Evolutionary conservation across 2,888 invertebrate species (phyloP), one percentile per base, ranked within the genome.

Genomic region (Idaea biselata): DNA sequence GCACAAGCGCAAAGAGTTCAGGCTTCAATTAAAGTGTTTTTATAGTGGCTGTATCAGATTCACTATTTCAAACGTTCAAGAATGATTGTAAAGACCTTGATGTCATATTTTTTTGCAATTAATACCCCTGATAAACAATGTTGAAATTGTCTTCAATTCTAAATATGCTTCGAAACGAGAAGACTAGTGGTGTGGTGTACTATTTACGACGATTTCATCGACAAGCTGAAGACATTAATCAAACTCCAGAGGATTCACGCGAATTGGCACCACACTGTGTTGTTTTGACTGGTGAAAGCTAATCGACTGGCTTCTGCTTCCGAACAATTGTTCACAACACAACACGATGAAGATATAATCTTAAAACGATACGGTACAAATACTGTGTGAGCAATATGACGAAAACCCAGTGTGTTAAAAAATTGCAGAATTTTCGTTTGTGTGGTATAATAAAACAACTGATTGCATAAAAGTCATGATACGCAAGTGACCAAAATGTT

Each of bases 231-330:
- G 84, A 83, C 84, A 83, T 72, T 72, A 73, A 74, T 74, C 76
- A 81, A 85, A 86, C 87, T 86, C 87, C 83, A 72, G 81, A 73
- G 71, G 74, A 81, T 82, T 83, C 82, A 87, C 85, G 83, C 66
- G 77, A 72, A 61, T 68, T 77, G 74, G 72, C 71, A 70, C 73
- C 68, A 73, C 68, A 64, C 65, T 59, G 62, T 73, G 66, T 68
- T 44, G 64, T 63, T 44, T 16, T 11, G 70, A 77, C 76, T 77
- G 72, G 82, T 80, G 83, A 85, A 86, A 87, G 82, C 76, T 70
- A 74, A 73, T 72, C 66, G 70, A 72, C 66, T 70, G 70, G 63
- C 69, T 78, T 74, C 69, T 73, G 71, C 70, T 66, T 65, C 61
- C 60, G 58, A 70, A 70, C 65, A 76, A 74, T 71, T 67, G 62